Conservation (phyloP, 1,140 invertebrate genomes). For the Neodiprion fabricii region DNA sequence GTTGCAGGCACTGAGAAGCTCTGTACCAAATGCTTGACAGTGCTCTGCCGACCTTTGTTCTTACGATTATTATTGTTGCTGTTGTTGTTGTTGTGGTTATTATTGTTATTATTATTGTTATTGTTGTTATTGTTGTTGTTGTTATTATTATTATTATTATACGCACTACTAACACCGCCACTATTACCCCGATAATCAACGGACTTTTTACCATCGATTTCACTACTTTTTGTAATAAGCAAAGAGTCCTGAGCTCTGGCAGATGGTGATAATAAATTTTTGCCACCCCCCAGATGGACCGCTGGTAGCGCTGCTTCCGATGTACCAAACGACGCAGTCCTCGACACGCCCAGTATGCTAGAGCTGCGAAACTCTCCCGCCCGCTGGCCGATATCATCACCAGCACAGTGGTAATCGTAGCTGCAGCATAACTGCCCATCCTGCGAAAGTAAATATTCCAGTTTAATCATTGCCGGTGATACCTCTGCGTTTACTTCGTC, state of each 20-base stretch:
- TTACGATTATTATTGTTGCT: no score
- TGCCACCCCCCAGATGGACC: constrained; percentile 31
- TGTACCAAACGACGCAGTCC: constrained; percentile 42
- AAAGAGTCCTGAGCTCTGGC: background rate
- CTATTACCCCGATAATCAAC: background rate
- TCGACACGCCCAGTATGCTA: constrained; percentile 36
- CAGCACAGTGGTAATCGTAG: constrained; percentile 68
- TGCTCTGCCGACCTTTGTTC: background rate
- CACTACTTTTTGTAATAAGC: background rate
- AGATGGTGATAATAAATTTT: constrained; percentile 2
- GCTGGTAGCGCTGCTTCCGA: constrained; percentile 55
- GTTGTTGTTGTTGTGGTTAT: no score
- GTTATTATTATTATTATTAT: background rate
- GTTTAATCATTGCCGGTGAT: constrained; percentile 20
- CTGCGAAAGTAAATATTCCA: constrained; percentile 49
- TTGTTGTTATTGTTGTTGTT: no score
- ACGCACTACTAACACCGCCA: background rate
- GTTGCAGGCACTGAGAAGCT: background rate
- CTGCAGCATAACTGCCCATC: constrained; percentile 69
- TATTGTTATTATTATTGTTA: background rate
- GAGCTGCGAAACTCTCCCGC: constrained; percentile 11
- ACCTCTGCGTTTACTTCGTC: constrained; percentile 10
- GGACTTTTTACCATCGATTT: no score
- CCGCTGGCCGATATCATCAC: constrained; percentile 49
- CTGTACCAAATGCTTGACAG: background rate